Conservation (phyloP, 2,888 invertebrate genomes). For the Mythimna vitellina region DNA sequence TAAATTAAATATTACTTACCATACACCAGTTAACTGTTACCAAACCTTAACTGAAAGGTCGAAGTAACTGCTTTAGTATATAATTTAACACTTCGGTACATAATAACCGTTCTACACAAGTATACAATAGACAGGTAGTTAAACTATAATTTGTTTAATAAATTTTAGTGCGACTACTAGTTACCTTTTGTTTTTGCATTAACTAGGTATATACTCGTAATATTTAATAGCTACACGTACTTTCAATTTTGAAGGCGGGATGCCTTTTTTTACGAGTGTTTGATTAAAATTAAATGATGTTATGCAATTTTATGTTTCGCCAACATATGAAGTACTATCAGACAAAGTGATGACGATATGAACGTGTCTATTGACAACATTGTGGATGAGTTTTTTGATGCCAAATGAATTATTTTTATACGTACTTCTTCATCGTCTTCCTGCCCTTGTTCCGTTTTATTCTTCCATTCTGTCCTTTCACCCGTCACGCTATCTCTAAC, state of each 20-base stretch:
- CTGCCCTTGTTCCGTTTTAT: too few relatives aligned
- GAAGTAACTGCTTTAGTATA: slow-evolving; percentile 26
- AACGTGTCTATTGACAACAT: too few relatives aligned
- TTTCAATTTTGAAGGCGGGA: slow-evolving; percentile 35
- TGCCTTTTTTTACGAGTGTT: neutral
- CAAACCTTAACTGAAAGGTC: slow-evolving; percentile 53
- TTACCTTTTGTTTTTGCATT: slow-evolving; percentile 37
- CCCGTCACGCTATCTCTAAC: too few relatives aligned
- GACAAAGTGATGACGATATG: too few relatives aligned
- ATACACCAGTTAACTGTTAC: slow-evolving; percentile 40
- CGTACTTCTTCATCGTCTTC: too few relatives aligned
- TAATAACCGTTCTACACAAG: slow-evolving; percentile 35
- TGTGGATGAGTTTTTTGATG: too few relatives aligned
- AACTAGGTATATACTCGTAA: slow-evolving; percentile 25
- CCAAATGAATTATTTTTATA: too few relatives aligned
- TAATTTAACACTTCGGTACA: slow-evolving; percentile 58
- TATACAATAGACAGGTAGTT: slow-evolving; percentile 9
- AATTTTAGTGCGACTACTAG: slow-evolving; percentile 31
- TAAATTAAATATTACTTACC: slow-evolving; percentile 35
- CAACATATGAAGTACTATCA: too few relatives aligned
- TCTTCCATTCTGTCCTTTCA: too few relatives aligned
- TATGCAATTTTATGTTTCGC: too few relatives aligned
- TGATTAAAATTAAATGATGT: too few relatives aligned
- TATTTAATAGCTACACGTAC: slow-evolving; percentile 8
- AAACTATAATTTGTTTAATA: slow-evolving; percentile 59